A percentile compares a stretch with the other conserved stretches of the same genome.
Conservation (phyloP, 2,888 invertebrate genomes). For the Rhingia campestris region DNA sequence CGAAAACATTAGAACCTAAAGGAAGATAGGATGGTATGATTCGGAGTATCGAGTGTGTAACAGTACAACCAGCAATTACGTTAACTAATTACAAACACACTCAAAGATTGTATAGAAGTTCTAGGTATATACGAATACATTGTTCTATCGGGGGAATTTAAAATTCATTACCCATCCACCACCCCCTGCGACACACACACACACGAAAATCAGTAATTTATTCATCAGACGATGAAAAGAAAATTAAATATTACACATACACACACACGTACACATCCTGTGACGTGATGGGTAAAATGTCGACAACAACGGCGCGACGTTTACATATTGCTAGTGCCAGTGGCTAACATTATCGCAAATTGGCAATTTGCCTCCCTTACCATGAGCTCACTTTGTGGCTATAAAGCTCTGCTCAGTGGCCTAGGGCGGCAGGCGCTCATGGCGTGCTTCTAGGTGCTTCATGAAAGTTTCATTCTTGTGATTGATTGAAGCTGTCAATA, state of each 20-base stretch:
- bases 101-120: slow-evolving; percentile 1
- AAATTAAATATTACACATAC: slow-evolving; percentile 51
- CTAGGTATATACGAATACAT: not conserved
- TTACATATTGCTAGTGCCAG: slow-evolving; percentile 25
- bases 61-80: slow-evolving; percentile 63
- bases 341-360: slow-evolving; percentile 60
- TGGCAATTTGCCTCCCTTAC: slow-evolving; percentile 37
- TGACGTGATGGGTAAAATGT: slow-evolving; percentile 10
- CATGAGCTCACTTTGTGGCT: not conserved
- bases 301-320: slow-evolving; percentile 4
- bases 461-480: slow-evolving; percentile 73
- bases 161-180: slow-evolving; percentile 17
- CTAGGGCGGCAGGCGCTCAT: not conserved
- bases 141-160: slow-evolving; percentile 20
- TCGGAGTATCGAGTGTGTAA: slow-evolving; percentile 31
- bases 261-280: not conserved
- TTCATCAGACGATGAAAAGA: slow-evolving; percentile 61
- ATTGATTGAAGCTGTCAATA: slow-evolving; percentile 81
- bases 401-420: not conserved
- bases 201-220: slow-evolving; percentile 51
- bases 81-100: slow-evolving; percentile 65
- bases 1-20: slow-evolving; percentile 28
- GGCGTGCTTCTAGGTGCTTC: slow-evolving; percentile 31
- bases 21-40: not conserved
- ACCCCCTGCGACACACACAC: not conserved